Percentiles rank a stretch among this genome's conserved stretches.
Evolutionary conservation across 1,140 invertebrate genomes (phyloP).

Genomic region (Heterodera schachtii): DNA sequence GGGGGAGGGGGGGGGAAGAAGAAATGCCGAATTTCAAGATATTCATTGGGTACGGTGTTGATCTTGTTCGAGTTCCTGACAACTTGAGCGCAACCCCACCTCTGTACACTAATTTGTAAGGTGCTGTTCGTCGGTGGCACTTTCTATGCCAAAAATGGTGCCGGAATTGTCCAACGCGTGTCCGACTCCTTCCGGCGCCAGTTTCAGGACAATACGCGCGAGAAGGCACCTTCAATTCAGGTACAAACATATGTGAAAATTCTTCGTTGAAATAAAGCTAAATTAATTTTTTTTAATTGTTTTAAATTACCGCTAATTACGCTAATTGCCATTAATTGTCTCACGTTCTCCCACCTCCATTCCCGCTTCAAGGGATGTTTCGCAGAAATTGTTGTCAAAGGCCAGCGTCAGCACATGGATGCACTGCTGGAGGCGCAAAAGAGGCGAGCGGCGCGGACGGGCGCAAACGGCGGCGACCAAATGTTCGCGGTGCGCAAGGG

Average conservation of each 20-base stretch:
- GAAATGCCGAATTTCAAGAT: no score
- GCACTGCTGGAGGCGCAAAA: slow-evolving; percentile 17
- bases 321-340: no score
- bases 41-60: background rate
- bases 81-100: background rate
- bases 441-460: background rate
- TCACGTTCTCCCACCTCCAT: no score
- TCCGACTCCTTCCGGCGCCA: slow-evolving; percentile 22
- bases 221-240: slow-evolving; percentile 29
- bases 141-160: slow-evolving; percentile 21
- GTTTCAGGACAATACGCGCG: slow-evolving; percentile 32
- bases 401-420: slow-evolving; percentile 12
- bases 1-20: no score
- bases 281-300: no score
- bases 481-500: slow-evolving; percentile 18
- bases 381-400: slow-evolving; percentile 20
- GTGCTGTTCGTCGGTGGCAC: slow-evolving; percentile 29
- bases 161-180: slow-evolving; percentile 10
- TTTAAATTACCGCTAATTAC: no score
- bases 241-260: background rate
- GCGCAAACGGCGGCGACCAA: background rate
- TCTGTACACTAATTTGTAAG: background rate
- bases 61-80: background rate
- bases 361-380: slow-evolving; percentile 15
- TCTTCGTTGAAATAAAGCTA: no score